A percentile compares a stretch with the other conserved stretches of the same genome.
These are phyloP conservation scores for Chromobotia macracanthus DNA, from an alignment of 2,797 vertebrate genomes.

Conservation along the genomic window DNA sequence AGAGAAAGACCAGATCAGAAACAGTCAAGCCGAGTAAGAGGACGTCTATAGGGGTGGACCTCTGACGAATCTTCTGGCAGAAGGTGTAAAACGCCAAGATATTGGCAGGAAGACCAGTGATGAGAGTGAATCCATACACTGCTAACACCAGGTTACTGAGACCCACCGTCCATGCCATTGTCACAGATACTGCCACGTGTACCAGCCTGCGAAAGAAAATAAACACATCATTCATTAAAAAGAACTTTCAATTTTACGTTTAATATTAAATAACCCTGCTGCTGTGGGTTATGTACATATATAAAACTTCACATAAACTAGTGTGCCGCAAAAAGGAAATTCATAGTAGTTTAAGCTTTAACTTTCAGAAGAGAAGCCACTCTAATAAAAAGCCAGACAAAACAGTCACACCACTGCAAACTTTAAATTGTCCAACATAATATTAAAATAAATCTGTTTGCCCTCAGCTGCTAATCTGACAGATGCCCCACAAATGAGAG, in stretches of 20 bases:
- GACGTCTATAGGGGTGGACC: constrained; percentile 56
- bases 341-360: background rate
- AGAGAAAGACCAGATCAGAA: constrained; percentile 63
- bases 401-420: background rate
- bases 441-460: background rate
- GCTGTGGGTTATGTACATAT: no score
- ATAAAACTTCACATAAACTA: no score
- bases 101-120: constrained; percentile 53
- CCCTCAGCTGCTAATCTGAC: background rate
- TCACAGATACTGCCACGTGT: background rate
- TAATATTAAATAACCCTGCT: no score
- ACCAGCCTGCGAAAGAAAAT: background rate
- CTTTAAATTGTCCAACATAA: background rate
- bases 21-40: constrained; percentile 59
- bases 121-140: constrained; percentile 58
- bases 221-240: background rate
- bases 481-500: background rate
- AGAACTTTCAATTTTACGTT: no score
- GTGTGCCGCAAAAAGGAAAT: no score
- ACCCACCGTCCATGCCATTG: constrained; percentile 15
- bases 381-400: background rate
- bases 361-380: background rate
- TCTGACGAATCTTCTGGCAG: constrained; percentile 60
- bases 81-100: constrained; percentile 54
- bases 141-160: constrained; percentile 51